phyloP scores from a whole-genome alignment of 2,888 invertebrate species.

The Lithophane socia region DNA sequence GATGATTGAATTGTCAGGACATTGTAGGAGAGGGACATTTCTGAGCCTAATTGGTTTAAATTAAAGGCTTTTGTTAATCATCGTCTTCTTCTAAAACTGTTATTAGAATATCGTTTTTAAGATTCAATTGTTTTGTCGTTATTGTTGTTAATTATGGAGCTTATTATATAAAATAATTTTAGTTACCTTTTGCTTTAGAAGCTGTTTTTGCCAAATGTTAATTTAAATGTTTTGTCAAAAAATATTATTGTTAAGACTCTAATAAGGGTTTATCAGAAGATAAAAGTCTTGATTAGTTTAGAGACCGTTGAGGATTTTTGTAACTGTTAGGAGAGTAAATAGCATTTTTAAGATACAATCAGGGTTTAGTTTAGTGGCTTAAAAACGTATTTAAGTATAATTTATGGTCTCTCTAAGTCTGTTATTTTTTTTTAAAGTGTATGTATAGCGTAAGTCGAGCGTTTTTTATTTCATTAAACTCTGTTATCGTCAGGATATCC shows the following conservation, averaged over 20 bases:
- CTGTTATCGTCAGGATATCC: no score
- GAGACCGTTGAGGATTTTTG: constrained; percentile 1
- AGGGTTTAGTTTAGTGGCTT: no score
- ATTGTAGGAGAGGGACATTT: not conserved
- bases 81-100: constrained; percentile 2
- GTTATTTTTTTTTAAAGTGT: no score
- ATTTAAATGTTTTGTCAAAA: constrained; percentile 3
- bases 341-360: not conserved
- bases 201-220: constrained; percentile 8
- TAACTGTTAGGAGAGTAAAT: not conserved
- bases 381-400: no score
- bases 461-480: no score
- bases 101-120: constrained; percentile 7
- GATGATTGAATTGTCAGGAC: no score
- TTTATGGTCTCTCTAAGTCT: no score
- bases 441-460: no score
- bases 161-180: constrained; percentile 5
- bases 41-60: not conserved
- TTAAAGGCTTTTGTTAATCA: no score
- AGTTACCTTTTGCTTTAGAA: constrained; percentile 7
- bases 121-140: constrained; percentile 4
- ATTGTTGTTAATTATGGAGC: not conserved
- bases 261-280: constrained; percentile 5
- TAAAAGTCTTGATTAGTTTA: constrained; percentile 7
- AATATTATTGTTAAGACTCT: constrained; percentile 6